These are phyloP conservation scores for Philonicus albiceps DNA, from an alignment of 2,888 invertebrate genomes.

Conservation along the genomic window DNA sequence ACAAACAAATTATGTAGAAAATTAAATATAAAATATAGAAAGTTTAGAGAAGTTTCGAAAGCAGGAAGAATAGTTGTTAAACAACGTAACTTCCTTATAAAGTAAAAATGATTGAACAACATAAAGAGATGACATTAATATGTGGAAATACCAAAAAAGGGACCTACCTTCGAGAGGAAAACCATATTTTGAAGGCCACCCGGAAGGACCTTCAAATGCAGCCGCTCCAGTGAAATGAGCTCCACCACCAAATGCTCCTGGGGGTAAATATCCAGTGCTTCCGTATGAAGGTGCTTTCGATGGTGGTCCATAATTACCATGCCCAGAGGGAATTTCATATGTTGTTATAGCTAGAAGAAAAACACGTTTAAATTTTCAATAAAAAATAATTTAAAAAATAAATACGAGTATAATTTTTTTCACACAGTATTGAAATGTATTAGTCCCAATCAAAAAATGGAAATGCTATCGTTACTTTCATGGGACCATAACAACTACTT, in stretches of 20 bases:
- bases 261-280: constrained; percentile 59
- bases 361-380: not conserved
- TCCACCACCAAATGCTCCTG: constrained; percentile 53
- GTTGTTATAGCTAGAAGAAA: constrained; percentile 58
- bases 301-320: constrained; percentile 61
- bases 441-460: not conserved
- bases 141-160: not conserved
- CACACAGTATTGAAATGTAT: not conserved
- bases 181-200: constrained; percentile 41
- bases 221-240: constrained; percentile 59
- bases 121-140: not conserved
- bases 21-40: not conserved
- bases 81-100: not conserved
- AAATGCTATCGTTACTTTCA: not conserved
- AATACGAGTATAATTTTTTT: not conserved
- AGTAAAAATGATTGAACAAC: not conserved
- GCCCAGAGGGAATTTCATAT: constrained; percentile 58
- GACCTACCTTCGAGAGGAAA: constrained; percentile 44
- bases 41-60: not conserved
- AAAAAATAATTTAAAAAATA: not conserved
- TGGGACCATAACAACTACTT: not conserved
- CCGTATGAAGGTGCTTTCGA: constrained; percentile 59
- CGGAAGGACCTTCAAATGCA: constrained; percentile 58
- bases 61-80: not conserved
- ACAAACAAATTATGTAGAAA: not conserved